Base-by-base conservation (phyloP, 2,888 invertebrate genomes). In the Chymomyza fuscimana region DNA sequence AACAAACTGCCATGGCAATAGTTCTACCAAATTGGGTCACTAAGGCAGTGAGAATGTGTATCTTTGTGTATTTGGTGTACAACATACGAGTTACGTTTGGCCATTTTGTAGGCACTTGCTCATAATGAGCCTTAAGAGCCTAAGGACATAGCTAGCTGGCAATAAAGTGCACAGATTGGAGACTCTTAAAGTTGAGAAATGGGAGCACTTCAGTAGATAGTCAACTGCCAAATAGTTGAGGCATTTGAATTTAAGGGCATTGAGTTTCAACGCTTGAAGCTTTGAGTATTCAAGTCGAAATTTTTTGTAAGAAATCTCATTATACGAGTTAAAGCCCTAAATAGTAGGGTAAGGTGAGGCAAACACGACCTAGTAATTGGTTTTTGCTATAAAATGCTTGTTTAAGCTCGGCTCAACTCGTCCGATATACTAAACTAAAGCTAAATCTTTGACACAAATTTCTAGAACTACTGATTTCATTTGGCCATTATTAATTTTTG, bases 11-110 rank as follows among this genome's bases (percentile, higher is more conserved):
- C 15, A 52, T 50, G 40, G 40, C 40, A 46, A 12, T 62, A 71
- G 54, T 54, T 22, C 54, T n/a, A 59, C 59, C 63, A 73, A 75
- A 65, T 75, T 61, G 78, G 85, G 84, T 82, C 86, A 86, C 74
- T 72, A 73, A 74, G 79, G 56, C 79, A 74, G 64, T 72, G 60
- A 46, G 59, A 65, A 15, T 46, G 40, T 12, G 40, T 46, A 12
- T 40, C 10, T 40, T 4, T 10, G 40, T 40, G 51, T 29, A 51
- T 25, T 40, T 51, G 7, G 32, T 19, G 29, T 51, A 16, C 52
- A 15, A 10, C 19, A 62, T 60, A 60, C n/a, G 29, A 22, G 9
- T n/a, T 36, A 32, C 59, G 29, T 32, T 4, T n/a, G 56, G 65
- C 74, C 19, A 74, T 67, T 74, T 74, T 65, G 73, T 69, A 56